phyloP scores from a whole-genome alignment of 2,888 invertebrate genomes.

The Parascotia fuliginaria region DNA sequence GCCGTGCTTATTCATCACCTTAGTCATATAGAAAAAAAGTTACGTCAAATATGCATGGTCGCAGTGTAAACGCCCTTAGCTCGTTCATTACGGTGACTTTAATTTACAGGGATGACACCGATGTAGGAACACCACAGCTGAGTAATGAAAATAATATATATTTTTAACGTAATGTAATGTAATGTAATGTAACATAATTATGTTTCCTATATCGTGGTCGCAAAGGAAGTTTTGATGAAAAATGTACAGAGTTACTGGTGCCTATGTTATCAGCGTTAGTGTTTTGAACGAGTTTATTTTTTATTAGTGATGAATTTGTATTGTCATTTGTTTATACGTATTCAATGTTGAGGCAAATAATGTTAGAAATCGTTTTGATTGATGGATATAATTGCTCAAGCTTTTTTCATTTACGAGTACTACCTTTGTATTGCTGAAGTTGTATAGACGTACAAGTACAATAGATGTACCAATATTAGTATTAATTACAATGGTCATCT shows the following conservation, averaged over 20 bases:
- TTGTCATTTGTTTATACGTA: too few relatives aligned
- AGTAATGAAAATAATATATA: slow-evolving; percentile 35
- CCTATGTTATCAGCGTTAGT: background rate
- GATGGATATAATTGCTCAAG: too few relatives aligned
- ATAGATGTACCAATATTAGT: too few relatives aligned
- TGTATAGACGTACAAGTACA: too few relatives aligned
- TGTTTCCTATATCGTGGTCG: slow-evolving; percentile 21
- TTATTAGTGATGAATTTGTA: background rate
- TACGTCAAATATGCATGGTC: background rate
- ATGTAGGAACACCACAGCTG: slow-evolving; percentile 25
- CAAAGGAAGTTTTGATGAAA: slow-evolving; percentile 27
- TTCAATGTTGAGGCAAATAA: too few relatives aligned
- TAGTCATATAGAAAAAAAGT: too few relatives aligned
- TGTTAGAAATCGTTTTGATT: too few relatives aligned
- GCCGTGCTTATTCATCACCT: too few relatives aligned
- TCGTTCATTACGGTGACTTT: slow-evolving; percentile 37
- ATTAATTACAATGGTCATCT: too few relatives aligned
- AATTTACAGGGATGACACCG: slow-evolving; percentile 36
- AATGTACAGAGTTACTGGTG: slow-evolving; percentile 25
- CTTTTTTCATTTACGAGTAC: too few relatives aligned
- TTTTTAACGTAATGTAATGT: too few relatives aligned
- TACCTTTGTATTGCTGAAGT: too few relatives aligned
- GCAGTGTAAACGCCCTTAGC: slow-evolving; percentile 9
- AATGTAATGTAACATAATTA: slow-evolving; percentile 29
- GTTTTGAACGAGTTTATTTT: background rate